These are phyloP conservation scores for Phalacrocorax aristotelis DNA, from an alignment of 2,113 vertebrate genomes.

Conservation along the genomic window DNA sequence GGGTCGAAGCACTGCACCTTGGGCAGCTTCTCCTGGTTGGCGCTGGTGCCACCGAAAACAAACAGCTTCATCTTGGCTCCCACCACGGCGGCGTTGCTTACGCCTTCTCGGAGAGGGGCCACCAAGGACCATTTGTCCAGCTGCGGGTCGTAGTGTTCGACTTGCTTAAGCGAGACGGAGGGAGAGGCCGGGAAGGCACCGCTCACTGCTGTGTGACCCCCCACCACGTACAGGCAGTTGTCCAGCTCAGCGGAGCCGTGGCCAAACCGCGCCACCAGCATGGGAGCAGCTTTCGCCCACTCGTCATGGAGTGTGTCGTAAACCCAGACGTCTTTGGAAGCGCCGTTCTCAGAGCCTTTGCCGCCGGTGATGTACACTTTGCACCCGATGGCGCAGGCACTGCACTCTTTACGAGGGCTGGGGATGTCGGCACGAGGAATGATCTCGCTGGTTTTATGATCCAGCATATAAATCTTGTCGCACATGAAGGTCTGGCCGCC, in stretches of 20 bases:
- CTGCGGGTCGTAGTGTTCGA: slow-evolving; percentile 82
- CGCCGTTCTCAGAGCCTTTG: slow-evolving; percentile 79
- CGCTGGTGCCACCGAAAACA: slow-evolving; percentile 82
- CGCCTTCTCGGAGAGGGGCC: slow-evolving; percentile 81
- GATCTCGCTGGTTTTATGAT: slow-evolving; percentile 81
- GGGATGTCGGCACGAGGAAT: slow-evolving; percentile 83
- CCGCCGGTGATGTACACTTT: slow-evolving; percentile 84
- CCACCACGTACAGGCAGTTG: slow-evolving; percentile 82
- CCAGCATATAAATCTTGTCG: slow-evolving; percentile 81
- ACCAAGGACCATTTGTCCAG: slow-evolving; percentile 86
- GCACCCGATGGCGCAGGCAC: slow-evolving; percentile 82
- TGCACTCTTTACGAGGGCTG: slow-evolving; percentile 83
- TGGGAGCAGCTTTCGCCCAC: slow-evolving; percentile 83
- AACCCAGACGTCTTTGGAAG: slow-evolving; percentile 83
- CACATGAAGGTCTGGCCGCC: slow-evolving; percentile 85
- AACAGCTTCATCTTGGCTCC: slow-evolving; percentile 83
- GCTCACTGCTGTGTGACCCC: slow-evolving; percentile 78
- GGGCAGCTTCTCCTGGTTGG: slow-evolving; percentile 83
- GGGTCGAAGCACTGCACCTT: slow-evolving; percentile 85
- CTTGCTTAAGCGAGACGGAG: slow-evolving; percentile 82
- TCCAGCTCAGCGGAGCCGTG: slow-evolving; percentile 82
- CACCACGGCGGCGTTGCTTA: slow-evolving; percentile 82
- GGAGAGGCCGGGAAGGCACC: slow-evolving; percentile 81
- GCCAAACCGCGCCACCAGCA: slow-evolving; percentile 83
- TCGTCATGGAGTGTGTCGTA: slow-evolving; percentile 84